A percentile compares a stretch with the other conserved stretches of the same genome.
Evolutionary conservation across 2,797 vertebrate genomes (phyloP).

Genomic region (Alcedo atthis): DNA sequence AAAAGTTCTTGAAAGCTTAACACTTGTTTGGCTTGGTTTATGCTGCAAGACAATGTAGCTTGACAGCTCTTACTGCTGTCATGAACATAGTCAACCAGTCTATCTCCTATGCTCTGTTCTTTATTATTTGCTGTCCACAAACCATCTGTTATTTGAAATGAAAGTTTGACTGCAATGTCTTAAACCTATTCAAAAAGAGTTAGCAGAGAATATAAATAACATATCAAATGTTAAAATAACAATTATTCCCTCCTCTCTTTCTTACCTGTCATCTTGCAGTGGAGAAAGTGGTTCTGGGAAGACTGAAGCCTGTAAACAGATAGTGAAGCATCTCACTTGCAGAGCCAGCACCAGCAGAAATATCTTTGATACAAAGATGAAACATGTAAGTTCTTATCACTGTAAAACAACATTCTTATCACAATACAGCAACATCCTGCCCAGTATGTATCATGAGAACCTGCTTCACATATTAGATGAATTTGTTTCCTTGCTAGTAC

Average conservation of each 20-base stretch:
- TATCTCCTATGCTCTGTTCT: background rate
- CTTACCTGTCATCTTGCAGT: conserved; percentile 71
- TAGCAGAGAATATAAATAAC: background rate
- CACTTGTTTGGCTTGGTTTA: background rate
- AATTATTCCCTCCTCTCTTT: background rate
- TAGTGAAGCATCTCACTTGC: conserved; percentile 87
- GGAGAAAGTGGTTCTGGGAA: conserved; percentile 96
- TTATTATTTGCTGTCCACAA: conserved; percentile 2
- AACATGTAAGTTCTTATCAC: conserved; percentile 83
- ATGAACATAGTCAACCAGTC: background rate
- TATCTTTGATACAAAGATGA: conserved; percentile 86
- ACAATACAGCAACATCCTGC: background rate
- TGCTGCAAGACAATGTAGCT: background rate
- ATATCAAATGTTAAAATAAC: background rate
- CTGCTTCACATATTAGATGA: background rate
- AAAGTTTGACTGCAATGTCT: background rate
- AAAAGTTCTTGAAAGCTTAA: background rate
- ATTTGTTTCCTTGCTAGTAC: background rate
- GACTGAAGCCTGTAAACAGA: conserved; percentile 90
- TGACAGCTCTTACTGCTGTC: background rate
- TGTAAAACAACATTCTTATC: background rate
- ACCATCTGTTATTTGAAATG: conserved; percentile 15
- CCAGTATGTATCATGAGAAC: fast-evolving
- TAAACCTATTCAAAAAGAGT: conserved; percentile 1
- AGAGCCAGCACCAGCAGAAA: conserved; percentile 83